Evolutionary conservation across 2,888 invertebrate genomes (phyloP), one percentile per base, ranked within the genome.

Genomic region (Metellina segmentata): DNA sequence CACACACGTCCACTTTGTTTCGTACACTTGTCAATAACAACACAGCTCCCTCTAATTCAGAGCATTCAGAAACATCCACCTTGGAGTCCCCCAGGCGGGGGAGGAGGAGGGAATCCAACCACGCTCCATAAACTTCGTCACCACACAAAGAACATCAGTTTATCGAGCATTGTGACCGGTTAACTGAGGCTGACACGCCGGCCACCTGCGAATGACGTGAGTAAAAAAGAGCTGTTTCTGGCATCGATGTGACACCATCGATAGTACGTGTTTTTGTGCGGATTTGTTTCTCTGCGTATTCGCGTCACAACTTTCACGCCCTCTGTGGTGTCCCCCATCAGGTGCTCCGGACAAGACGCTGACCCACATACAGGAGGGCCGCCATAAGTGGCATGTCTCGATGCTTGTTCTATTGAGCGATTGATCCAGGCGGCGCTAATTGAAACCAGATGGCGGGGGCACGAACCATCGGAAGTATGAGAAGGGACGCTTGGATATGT

Each of bases 131-230:
- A 87, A 81, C 53, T 81, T 87, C 71, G 51, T 74, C 20, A 7
- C 71, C 79, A 79, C 61, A 71, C 79, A 81, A 87, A 81, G 72
- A 49, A 71, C 79, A 81, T 72, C 79, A 87, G 51, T 87, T 78
- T 81, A 81, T 81, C 52, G 79, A 51, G 34, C 78, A 19, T 83
- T 72, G 87, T 87, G 71, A 48, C 79, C 34, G 75, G 20, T 71
- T 19, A 77, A 77, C 77, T 77, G 34, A 20, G 48, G 48, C 51
- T 87, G 87, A 71, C 87, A 81, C 53, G 16, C 34, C 61, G 53
- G 71, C 77, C 87, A 87, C 72, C 79, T 87, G 87, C 48, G 53
- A 51, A 79, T 81, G 87, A 87, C 87, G 79, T 13, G 71, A 53
- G 70, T 19, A 72, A 72, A 83, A 71, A 83, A 71, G 51, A 19